These are phyloP conservation scores for Rhinolophus ferrumequinum DNA, from an alignment of 2,113 vertebrate species.

Conservation along the genomic window DNA sequence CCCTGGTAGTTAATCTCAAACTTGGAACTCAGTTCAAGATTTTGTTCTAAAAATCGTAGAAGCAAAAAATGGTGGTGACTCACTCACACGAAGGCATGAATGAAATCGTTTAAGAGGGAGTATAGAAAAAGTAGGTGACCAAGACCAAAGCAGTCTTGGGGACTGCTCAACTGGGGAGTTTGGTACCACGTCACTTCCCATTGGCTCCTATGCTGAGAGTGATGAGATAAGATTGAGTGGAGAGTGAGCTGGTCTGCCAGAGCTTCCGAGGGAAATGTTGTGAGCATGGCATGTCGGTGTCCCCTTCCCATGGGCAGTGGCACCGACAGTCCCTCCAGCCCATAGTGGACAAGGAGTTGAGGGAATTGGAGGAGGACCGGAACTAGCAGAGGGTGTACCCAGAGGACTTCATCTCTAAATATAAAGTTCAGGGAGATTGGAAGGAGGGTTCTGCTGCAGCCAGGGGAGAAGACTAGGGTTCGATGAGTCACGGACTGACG, in stretches of 20 bases:
- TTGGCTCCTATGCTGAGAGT: not conserved
- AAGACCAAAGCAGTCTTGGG: not conserved
- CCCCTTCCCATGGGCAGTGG: not conserved
- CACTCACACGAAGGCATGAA: not conserved
- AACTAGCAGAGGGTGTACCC: not conserved
- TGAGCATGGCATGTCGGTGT: not conserved
- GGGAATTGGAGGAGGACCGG: not conserved
- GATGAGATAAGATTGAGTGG: not conserved
- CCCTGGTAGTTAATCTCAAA: not conserved
- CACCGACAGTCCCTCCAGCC: not conserved
- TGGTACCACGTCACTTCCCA: not conserved
- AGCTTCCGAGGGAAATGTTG: not conserved
- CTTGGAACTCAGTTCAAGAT: not conserved
- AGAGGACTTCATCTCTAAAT: not conserved
- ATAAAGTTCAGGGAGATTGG: not conserved
- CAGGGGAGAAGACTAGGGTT: not conserved
- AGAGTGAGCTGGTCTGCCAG: not conserved
- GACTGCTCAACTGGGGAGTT: not conserved
- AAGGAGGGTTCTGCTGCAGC: not conserved
- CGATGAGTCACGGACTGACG: constrained; percentile 52
- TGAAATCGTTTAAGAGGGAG: not conserved
- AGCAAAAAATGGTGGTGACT: not conserved
- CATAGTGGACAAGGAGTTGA: not conserved
- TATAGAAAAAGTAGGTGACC: not conserved
- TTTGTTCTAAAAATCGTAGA: not conserved